These are phyloP conservation scores for Cylas formicarius DNA, from an alignment of 1,140 invertebrate genomes.

Conservation along the genomic window DNA sequence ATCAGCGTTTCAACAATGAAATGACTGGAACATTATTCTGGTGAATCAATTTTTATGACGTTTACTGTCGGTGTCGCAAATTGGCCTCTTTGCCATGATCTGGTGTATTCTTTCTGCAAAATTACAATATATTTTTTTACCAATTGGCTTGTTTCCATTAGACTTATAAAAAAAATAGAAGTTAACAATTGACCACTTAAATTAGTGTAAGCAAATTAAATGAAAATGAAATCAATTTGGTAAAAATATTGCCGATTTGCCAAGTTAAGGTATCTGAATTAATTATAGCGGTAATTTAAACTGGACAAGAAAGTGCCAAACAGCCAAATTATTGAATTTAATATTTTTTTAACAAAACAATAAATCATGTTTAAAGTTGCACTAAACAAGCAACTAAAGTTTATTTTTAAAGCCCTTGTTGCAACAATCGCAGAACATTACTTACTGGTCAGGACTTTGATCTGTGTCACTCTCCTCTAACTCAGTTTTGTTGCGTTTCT, in stretches of 20 bases:
- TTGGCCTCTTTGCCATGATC: conserved; percentile 40
- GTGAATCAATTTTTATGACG: conserved; percentile 1
- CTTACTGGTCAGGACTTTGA: conserved; percentile 75
- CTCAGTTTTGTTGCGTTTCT: conserved; percentile 84
- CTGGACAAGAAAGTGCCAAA: no score
- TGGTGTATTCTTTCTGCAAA: conserved; percentile 40
- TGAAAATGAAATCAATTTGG: no score
- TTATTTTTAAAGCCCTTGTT: no score
- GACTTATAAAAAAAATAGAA: not conserved
- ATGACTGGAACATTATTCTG: no score
- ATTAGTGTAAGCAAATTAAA: no score
- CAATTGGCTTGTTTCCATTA: not conserved
- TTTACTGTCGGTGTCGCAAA: conserved; percentile 40
- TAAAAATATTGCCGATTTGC: no score
- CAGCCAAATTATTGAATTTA: not conserved
- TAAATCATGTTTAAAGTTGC: not conserved
- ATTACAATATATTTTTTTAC: no score
- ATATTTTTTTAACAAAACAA: not conserved
- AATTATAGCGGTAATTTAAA: no score
- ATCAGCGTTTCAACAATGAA: no score
- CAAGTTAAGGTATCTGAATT: no score
- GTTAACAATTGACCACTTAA: no score
- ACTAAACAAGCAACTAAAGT: not conserved
- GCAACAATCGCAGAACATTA: conserved; percentile 31
- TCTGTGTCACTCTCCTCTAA: conserved; percentile 88